Percentiles rank a stretch among this genome's conserved stretches.
These are phyloP conservation scores for Ophiothrix spiculata DNA, from an alignment of 35 echinoderm and acorn worm species.

Conservation along the genomic window DNA sequence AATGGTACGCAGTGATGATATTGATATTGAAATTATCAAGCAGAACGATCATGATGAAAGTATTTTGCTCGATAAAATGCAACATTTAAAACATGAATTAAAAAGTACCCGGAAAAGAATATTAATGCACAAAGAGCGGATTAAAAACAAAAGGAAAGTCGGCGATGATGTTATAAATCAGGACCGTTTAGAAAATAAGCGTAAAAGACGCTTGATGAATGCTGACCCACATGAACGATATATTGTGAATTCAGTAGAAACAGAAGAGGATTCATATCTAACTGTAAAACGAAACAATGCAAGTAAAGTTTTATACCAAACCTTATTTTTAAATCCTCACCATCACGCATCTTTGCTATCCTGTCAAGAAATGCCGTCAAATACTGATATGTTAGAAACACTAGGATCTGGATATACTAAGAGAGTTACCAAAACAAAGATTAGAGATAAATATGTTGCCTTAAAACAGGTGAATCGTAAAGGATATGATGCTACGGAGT, in stretches of 20 bases:
- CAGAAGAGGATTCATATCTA: too few relatives aligned
- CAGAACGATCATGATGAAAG: not conserved
- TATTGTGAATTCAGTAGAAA: too few relatives aligned
- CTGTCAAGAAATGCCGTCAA: not conserved
- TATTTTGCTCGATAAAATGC: not conserved
- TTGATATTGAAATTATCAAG: not conserved
- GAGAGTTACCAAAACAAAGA: slow-evolving; percentile 14
- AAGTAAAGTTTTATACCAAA: too few relatives aligned
- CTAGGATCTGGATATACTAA: slow-evolving; percentile 52
- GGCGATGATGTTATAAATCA: not conserved
- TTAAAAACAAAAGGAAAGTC: not conserved
- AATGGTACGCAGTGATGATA: not conserved
- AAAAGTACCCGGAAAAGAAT: not conserved
- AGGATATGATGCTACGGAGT: slow-evolving; percentile 29
- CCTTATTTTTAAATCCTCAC: too few relatives aligned
- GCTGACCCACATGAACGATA: not conserved
- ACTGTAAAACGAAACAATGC: too few relatives aligned
- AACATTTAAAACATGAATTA: not conserved
- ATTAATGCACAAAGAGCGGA: not conserved
- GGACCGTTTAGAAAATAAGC: not conserved
- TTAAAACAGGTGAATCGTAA: slow-evolving; percentile 21
- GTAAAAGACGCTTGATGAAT: slow-evolving; percentile 1
- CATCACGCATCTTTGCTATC: not conserved
- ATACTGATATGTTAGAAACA: not conserved
- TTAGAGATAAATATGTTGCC: slow-evolving; percentile 33